Percentiles rank a stretch among this genome's conserved stretches.
These are phyloP conservation scores for Dryococelus australis DNA, from an alignment of 2,888 invertebrate species.

Conservation along the genomic window DNA sequence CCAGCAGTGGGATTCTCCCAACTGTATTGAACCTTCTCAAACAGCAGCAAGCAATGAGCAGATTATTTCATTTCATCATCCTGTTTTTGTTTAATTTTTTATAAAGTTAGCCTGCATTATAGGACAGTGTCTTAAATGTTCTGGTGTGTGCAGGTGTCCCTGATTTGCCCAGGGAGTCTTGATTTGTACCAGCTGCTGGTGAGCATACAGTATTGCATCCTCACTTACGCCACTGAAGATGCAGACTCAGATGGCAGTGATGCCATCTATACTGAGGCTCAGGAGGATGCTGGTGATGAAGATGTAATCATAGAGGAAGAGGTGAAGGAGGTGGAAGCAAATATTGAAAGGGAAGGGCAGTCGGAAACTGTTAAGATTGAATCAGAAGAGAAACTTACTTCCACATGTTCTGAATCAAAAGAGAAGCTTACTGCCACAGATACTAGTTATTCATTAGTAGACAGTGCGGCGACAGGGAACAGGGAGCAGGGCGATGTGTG, in stretches of 20 bases:
- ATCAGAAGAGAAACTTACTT: background rate
- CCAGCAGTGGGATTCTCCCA: too few relatives aligned
- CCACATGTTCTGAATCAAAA: slow-evolving; percentile 27
- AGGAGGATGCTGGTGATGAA: slow-evolving; percentile 40
- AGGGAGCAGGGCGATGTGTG: background rate
- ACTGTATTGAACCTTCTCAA: too few relatives aligned
- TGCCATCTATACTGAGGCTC: slow-evolving; percentile 38
- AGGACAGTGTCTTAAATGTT: background rate
- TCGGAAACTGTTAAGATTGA: slow-evolving; percentile 56
- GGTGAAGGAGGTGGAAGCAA: slow-evolving; percentile 44
- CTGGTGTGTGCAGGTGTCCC: slow-evolving; percentile 48
- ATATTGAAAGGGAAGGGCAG: slow-evolving; percentile 49
- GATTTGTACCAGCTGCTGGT: slow-evolving; percentile 62
- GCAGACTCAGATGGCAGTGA: slow-evolving; percentile 23
- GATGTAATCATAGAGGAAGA: slow-evolving; percentile 55
- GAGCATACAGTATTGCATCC: slow-evolving; percentile 29
- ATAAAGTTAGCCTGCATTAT: too few relatives aligned
- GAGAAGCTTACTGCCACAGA: too few relatives aligned
- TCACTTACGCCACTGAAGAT: background rate
- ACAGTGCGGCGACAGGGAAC: background rate
- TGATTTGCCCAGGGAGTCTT: slow-evolving; percentile 44
- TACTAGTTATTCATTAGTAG: background rate
- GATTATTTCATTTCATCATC: too few relatives aligned
- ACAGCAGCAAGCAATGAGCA: too few relatives aligned
- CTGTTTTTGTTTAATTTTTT: too few relatives aligned